phyloP scores from a whole-genome alignment of 2,113 vertebrate species.

The Vulpes vulpes region DNA sequence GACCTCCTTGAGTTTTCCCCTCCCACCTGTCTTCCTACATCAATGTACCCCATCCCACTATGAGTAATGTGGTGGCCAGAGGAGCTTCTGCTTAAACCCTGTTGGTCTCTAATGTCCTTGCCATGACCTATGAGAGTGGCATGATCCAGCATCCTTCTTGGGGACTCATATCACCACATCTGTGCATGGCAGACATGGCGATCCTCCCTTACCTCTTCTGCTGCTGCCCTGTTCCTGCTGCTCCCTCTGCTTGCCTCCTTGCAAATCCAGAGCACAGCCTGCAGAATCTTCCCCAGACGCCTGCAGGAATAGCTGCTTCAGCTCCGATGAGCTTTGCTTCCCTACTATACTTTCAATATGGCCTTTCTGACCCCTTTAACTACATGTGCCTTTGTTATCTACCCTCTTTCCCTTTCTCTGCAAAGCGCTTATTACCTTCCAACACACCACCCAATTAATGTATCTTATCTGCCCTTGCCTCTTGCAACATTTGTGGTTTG shows the following conservation, averaged over 20 bases:
- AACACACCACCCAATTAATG: neutral
- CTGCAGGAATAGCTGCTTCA: neutral
- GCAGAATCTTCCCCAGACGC: neutral
- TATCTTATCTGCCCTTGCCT: neutral
- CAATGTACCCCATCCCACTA: neutral
- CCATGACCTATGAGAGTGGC: neutral
- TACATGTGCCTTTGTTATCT: neutral
- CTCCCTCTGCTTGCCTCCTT: neutral
- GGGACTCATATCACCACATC: neutral
- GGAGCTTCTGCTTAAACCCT: neutral
- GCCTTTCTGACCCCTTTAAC: neutral
- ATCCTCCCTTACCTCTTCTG: neutral
- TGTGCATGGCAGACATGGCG: neutral
- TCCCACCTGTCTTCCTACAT: neutral
- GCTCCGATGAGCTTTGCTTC: neutral
- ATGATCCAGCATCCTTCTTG: neutral
- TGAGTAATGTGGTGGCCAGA: neutral
- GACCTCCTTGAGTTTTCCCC: neutral
- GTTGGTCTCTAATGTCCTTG: neutral
- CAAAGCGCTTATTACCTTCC: accelerated
- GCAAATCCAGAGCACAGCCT: neutral
- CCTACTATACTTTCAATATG: neutral
- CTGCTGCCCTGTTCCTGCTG: accelerated
- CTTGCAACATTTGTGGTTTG: too few species aligned
- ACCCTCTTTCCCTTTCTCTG: neutral